Base-by-base conservation (phyloP, 1,140 invertebrate species). In the Araneus ventricosus region DNA sequence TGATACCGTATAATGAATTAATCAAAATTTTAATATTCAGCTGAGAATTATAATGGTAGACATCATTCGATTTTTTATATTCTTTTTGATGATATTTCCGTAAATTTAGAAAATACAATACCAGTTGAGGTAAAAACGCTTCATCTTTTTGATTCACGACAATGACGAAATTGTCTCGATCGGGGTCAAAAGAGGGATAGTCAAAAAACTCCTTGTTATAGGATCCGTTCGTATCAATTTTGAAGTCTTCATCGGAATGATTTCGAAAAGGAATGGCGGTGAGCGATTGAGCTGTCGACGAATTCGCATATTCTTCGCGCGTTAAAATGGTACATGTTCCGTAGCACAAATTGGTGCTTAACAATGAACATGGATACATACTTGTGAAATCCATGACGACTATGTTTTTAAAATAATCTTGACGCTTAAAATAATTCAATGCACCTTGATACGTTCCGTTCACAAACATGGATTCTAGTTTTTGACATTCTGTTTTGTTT, bases 1-100 rank as follows among this genome's bases (percentile, higher is more conserved):
- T 92, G 1, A 92, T 24, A 14, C 90, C 90, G 37, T 92, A 92
- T 4, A 92, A 39, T 0, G 90, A 92, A 67, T 92, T 92, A 4
- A 92, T 85, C 22, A 92, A 84, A 45, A 92, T 84, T 92, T 92
- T 92, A 0, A 92, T 85, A 30, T 45, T 30, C 0, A 84, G 27
- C 45, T 92, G 90, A 0, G 61, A 57, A 85, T 92, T 92, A n/a
- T 92, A 84, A 70, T 92, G 90, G 8, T 57, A 57, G 0, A 84
- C 37, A 17, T 92, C 17, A 22, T 63, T 45, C 3, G 90, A 67
- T 7, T 67, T 34, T 52, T 91, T 91, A 41, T 52, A 80, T 57
- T 37, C 34, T 0, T 5, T 24, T 80, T 90, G 88, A 61, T 86
- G 84, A 8, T 30, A 34, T 61, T 86, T 86, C 0, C 84, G 84